Conservation (phyloP, 2,113 vertebrate genomes). For the Callipepla squamata region DNA sequence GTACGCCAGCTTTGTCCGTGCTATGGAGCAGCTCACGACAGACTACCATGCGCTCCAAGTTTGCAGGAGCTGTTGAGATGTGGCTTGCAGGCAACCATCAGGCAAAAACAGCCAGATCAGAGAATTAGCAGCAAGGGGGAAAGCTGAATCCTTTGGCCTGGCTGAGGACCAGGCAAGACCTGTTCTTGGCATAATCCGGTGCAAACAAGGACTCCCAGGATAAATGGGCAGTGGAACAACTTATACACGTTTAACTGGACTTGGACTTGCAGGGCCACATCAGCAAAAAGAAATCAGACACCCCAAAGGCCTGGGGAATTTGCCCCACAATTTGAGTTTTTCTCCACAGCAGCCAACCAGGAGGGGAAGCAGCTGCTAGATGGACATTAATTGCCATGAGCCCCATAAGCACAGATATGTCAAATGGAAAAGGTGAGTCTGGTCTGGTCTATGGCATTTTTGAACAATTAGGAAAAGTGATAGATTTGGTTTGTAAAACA, state of each 20-base stretch:
- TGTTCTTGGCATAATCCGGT: conserved; percentile 47
- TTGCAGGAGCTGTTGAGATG: conserved; percentile 54
- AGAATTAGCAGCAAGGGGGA: conserved; percentile 36
- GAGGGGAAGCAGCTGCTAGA: conserved; percentile 64
- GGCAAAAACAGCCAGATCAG: conserved; percentile 25
- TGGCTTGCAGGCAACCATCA: conserved; percentile 19
- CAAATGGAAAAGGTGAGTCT: conserved; percentile 67
- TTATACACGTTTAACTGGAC: conserved; percentile 26
- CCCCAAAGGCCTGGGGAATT: neutral
- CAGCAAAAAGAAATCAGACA: conserved; percentile 46
- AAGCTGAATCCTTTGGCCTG: conserved; percentile 34
- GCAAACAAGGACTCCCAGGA: conserved; percentile 62
- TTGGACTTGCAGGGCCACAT: neutral
- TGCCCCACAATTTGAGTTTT: conserved; percentile 15
- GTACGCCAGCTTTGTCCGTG: neutral
- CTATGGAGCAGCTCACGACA: neutral
- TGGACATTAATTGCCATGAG: conserved; percentile 39
- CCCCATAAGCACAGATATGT: conserved; percentile 7
- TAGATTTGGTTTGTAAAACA: conserved; percentile 66
- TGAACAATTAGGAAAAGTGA: conserved; percentile 60
- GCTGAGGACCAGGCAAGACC: conserved; percentile 22
- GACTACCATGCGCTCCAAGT: neutral
- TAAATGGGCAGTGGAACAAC: conserved; percentile 62
- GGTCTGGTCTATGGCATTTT: conserved; percentile 58
- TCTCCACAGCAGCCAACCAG: conserved; percentile 18